Percentiles rank a stretch among this genome's conserved stretches.
These are phyloP conservation scores for Labeo catla DNA, from an alignment of 2,113 vertebrate genomes.

Conservation along the genomic window DNA sequence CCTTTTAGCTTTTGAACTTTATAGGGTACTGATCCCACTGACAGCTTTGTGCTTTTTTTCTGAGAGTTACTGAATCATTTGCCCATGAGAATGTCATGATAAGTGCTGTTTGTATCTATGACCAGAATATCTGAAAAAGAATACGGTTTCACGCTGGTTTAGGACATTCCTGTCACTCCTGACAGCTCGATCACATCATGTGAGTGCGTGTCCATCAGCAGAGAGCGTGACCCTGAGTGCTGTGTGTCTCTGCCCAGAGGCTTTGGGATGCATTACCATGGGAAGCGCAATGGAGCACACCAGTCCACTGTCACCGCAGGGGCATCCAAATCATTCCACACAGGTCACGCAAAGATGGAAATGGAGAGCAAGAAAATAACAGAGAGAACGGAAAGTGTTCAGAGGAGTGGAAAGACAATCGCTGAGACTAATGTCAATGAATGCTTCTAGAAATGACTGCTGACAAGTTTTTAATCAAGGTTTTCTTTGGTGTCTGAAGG, in stretches of 20 bases:
- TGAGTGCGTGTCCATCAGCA: neutral
- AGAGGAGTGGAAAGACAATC: neutral
- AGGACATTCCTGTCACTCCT: neutral
- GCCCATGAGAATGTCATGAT: neutral
- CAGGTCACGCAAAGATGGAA: neutral
- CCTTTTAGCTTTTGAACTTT: neutral
- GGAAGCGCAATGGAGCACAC: conserved; percentile 10
- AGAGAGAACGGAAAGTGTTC: neutral
- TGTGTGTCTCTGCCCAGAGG: conserved; percentile 3
- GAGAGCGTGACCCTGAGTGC: neutral
- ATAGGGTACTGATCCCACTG: neutral
- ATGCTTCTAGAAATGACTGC: neutral
- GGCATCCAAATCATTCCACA: neutral
- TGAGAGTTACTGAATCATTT: neutral
- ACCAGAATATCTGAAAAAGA: neutral
- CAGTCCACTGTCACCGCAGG: neutral
- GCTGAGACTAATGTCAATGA: neutral
- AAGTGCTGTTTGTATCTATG: neutral
- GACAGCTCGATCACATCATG: neutral
- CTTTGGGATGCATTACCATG: conserved; percentile 33
- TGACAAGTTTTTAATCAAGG: neutral
- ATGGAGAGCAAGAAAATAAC: neutral
- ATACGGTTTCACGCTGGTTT: neutral
- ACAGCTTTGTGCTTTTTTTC: neutral
- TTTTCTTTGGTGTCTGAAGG: neutral